Percentiles rank a stretch among this genome's conserved stretches.
phyloP scores from a whole-genome alignment of 2,113 vertebrate species.

The Cyphomyrus plagiostoma region DNA sequence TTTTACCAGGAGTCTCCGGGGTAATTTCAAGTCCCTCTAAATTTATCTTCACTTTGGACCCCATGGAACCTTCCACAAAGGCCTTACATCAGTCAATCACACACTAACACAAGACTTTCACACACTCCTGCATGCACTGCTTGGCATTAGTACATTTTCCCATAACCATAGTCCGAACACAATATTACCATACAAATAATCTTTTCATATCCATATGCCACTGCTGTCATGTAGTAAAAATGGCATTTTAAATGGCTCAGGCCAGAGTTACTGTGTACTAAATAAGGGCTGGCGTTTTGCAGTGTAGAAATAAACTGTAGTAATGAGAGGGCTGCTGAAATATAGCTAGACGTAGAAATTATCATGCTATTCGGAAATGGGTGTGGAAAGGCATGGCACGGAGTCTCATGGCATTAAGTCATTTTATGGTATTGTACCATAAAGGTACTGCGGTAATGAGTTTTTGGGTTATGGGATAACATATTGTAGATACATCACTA shows the following conservation, averaged over 20 bases:
- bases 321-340: constrained; percentile 1
- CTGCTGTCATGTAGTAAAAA: not conserved
- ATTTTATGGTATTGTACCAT: not conserved
- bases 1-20: constrained; percentile 3
- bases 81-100: not conserved
- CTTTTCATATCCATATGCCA: not conserved
- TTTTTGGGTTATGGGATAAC: constrained; percentile 1
- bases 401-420: not conserved
- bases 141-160: not conserved
- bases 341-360: not conserved
- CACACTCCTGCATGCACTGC: not conserved
- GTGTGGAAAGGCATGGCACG: not conserved
- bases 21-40: not conserved
- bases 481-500: constrained; percentile 5
- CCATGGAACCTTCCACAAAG: not conserved
- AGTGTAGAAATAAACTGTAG: not conserved
- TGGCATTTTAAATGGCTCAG: not conserved
- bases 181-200: not conserved
- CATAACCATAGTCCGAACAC: not conserved
- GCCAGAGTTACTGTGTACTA: constrained; percentile 1
- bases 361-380: not conserved
- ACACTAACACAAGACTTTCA: not conserved
- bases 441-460: constrained; percentile 9
- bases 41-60: not conserved
- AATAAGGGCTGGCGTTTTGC: not conserved